These are phyloP conservation scores for Nylanderia fulva DNA, from an alignment of 1,140 invertebrate genomes.

Conservation along the genomic window DNA sequence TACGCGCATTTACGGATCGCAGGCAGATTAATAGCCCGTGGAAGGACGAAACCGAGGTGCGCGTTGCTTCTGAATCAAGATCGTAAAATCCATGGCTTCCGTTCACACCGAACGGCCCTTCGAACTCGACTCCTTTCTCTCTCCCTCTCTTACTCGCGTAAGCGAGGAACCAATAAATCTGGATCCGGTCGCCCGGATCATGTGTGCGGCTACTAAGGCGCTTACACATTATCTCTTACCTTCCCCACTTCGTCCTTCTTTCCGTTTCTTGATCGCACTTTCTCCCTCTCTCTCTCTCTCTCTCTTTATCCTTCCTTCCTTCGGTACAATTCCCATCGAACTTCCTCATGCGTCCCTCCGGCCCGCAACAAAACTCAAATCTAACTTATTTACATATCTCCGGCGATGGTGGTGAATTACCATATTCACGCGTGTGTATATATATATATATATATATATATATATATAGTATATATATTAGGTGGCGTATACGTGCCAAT, in stretches of 20 bases:
- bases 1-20: conserved; percentile 59
- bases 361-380: conserved; percentile 84
- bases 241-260: conserved; percentile 62
- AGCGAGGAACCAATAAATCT: conserved; percentile 84
- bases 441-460: background rate
- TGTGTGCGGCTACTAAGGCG: conserved; percentile 84
- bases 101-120: conserved; percentile 79
- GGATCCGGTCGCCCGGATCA: conserved; percentile 78
- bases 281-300: conserved; percentile 56
- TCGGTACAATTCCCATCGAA: conserved; percentile 83
- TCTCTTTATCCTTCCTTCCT: conserved; percentile 54
- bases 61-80: conserved; percentile 70
- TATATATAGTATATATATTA: conserved; percentile 25
- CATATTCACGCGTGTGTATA: conserved; percentile 78
- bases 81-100: conserved; percentile 81
- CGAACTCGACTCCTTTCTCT: conserved; percentile 51
- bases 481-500: conserved; percentile 62
- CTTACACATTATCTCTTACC: conserved; percentile 76
- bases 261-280: conserved; percentile 61
- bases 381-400: conserved; percentile 86
- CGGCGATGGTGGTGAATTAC: conserved; percentile 83
- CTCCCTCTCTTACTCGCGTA: conserved; percentile 12
- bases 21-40: conserved; percentile 65
- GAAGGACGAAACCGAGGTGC: conserved; percentile 64
- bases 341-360: conserved; percentile 61